phyloP scores from a whole-genome alignment of 2,888 invertebrate genomes.

The Helobdella robusta region DNA sequence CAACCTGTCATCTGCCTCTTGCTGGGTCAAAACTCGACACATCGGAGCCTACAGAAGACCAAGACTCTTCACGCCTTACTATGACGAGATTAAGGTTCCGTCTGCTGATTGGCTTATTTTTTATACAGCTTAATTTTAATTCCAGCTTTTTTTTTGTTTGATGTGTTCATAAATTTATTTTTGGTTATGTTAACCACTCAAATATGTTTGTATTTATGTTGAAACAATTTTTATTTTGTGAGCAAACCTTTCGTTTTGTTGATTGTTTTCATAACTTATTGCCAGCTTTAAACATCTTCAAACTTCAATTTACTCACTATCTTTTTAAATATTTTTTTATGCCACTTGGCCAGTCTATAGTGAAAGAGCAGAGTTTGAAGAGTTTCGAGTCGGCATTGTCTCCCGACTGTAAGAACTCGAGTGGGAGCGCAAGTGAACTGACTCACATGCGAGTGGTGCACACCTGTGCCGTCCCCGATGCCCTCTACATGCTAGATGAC shows the following conservation, averaged over 20 bases:
- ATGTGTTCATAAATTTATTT: no score
- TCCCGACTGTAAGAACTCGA: neutral
- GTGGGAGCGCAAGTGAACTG: neutral
- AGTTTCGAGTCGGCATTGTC: conserved; percentile 51
- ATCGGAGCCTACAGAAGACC: conserved; percentile 61
- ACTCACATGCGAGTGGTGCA: conserved; percentile 21
- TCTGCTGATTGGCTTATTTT: conserved; percentile 1
- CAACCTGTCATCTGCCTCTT: conserved; percentile 39
- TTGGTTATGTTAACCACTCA: no score
- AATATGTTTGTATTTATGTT: no score
- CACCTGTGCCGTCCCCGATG: conserved; percentile 66
- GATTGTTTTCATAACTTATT: no score
- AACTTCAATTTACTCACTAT: no score
- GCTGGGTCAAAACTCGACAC: conserved; percentile 46
- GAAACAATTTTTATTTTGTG: no score
- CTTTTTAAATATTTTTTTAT: no score
- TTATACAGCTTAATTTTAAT: neutral
- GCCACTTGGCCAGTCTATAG: conserved; percentile 58
- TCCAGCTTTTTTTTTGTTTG: neutral
- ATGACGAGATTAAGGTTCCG: conserved; percentile 77
- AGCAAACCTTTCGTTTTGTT: no score
- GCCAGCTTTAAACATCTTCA: no score
- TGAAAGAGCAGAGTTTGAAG: conserved; percentile 73
- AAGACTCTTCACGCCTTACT: conserved; percentile 83
- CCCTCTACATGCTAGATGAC: conserved; percentile 75